Percentiles rank a stretch among this genome's conserved stretches.
Conservation (phyloP, 2,797 vertebrate genomes). For the Novumbra hubbsi region DNA sequence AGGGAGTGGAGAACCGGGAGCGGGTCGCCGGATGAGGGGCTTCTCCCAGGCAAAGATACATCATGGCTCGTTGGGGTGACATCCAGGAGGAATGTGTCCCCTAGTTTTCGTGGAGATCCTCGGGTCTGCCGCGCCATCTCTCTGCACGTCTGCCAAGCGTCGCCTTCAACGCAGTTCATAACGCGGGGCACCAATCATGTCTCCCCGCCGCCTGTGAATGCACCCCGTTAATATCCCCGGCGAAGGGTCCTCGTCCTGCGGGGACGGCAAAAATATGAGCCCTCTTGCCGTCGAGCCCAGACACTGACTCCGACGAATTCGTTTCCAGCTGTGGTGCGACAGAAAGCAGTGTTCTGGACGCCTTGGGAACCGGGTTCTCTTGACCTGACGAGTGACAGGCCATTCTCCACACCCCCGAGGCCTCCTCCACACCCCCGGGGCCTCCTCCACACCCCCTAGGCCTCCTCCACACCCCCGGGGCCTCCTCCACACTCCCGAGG, state of each 20-base stretch:
- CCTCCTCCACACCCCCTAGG: too few species aligned
- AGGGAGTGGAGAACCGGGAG: background rate
- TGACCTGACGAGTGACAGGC: conserved; percentile 66
- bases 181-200: background rate
- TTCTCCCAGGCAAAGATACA: conserved; percentile 37
- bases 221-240: conserved; percentile 35
- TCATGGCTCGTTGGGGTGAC: conserved; percentile 41
- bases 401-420: too few species aligned
- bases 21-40: conserved; percentile 38
- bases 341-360: conserved; percentile 15
- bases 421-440: too few species aligned
- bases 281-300: conserved; percentile 60
- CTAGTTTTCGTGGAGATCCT: background rate
- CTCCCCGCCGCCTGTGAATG: conserved; percentile 40
- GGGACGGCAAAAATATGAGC: conserved; percentile 45
- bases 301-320: conserved; percentile 53
- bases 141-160: conserved; percentile 16
- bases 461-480: too few species aligned
- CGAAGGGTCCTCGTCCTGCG: conserved; percentile 47
- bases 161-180: background rate
- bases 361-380: conserved; percentile 39
- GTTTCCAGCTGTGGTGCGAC: conserved; percentile 67
- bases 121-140: conserved; percentile 12
- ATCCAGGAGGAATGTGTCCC: conserved; percentile 15
- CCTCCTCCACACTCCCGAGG: too few species aligned